Conservation (phyloP, 1,140 invertebrate genomes). For the Trichonephila inaurata region DNA sequence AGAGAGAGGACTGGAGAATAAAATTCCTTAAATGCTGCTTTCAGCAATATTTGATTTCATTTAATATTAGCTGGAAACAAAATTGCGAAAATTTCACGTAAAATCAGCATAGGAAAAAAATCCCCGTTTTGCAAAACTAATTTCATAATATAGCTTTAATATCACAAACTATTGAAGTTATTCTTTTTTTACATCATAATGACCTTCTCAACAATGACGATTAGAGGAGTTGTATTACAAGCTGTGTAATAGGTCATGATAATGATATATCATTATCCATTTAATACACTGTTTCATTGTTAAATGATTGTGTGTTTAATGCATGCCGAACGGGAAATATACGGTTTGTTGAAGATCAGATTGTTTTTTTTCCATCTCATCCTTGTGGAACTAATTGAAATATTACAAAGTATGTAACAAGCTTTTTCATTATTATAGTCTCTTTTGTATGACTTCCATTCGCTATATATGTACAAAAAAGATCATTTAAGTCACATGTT, state of each 20-base stretch:
- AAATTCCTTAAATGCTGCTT: too few relatives aligned
- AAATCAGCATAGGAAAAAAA: background rate
- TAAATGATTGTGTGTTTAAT: slow-evolving; percentile 59
- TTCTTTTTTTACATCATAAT: background rate
- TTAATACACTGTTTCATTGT: slow-evolving; percentile 45
- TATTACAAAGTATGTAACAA: slow-evolving; percentile 18
- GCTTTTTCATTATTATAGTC: background rate
- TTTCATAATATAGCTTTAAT: background rate
- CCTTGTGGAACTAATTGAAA: slow-evolving; percentile 59
- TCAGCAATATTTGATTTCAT: too few relatives aligned
- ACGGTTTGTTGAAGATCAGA: slow-evolving; percentile 6
- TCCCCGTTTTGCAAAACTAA: background rate
- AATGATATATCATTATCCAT: slow-evolving; percentile 64
- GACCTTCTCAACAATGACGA: slow-evolving; percentile 14
- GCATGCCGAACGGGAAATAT: slow-evolving; percentile 28
- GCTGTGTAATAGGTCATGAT: slow-evolving; percentile 41
- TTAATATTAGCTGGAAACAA: too few relatives aligned
- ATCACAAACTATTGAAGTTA: background rate
- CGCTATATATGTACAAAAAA: background rate
- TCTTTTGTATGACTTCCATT: background rate
- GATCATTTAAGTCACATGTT: background rate
- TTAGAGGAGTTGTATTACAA: background rate
- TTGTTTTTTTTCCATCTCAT: background rate
- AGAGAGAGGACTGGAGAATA: too few relatives aligned
- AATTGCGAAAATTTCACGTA: too few relatives aligned